A percentile compares a stretch with the other conserved stretches of the same genome.
These are phyloP conservation scores for Antigone vipio DNA, from an alignment of 2,113 vertebrate genomes.

Conservation along the genomic window DNA sequence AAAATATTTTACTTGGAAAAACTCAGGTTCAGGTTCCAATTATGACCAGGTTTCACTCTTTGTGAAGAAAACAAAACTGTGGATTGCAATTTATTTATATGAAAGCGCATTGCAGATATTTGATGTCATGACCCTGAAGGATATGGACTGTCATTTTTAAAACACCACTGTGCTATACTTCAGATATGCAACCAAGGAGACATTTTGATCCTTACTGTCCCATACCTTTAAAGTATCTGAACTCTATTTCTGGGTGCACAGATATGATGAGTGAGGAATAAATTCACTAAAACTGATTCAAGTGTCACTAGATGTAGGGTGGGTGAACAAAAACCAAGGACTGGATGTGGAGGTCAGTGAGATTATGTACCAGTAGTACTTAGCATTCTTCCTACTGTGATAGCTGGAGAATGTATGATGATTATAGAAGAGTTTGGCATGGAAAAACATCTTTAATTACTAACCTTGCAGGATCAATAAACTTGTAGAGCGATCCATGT, in stretches of 20 bases:
- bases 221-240: neutral
- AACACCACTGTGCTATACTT: neutral
- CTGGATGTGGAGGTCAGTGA: neutral
- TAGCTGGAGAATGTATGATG: neutral
- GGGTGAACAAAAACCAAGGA: neutral
- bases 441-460: conserved; percentile 39
- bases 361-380: no score
- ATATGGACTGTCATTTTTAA: neutral
- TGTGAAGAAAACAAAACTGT: neutral
- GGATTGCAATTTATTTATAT: neutral
- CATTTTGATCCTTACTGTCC: neutral
- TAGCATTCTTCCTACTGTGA: neutral
- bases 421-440: neutral
- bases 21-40: neutral
- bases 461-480: conserved; percentile 85
- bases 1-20: neutral
- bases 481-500: conserved; percentile 80
- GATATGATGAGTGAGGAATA: neutral
- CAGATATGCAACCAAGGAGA: neutral
- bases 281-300: neutral
- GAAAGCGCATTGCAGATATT: neutral
- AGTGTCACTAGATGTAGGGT: neutral
- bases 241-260: neutral
- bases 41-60: neutral
- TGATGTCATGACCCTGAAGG: neutral